These are phyloP conservation scores for Distichodus sexfasciatus DNA, from an alignment of 2,797 vertebrate genomes.

Conservation along the genomic window DNA sequence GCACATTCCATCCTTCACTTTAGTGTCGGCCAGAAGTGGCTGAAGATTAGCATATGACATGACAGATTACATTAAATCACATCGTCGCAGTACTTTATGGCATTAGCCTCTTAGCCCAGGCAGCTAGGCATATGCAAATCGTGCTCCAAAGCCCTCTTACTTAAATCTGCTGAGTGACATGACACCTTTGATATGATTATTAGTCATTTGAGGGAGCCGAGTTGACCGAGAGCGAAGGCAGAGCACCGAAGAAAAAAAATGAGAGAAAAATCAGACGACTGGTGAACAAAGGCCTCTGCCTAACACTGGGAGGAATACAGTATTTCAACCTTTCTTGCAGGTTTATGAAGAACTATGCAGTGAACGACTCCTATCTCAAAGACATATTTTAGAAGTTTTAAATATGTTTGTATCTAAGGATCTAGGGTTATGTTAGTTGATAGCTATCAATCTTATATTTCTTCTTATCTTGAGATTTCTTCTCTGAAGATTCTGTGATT, in stretches of 20 bases:
- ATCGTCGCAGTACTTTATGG: constrained; percentile 92
- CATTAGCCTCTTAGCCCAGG: constrained; percentile 98
- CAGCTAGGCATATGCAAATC: constrained; percentile 95
- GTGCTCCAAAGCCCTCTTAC: constrained; percentile 93
- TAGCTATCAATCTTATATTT: too few species aligned
- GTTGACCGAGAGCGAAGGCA: constrained; percentile 88
- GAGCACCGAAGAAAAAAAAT: constrained; percentile 86
- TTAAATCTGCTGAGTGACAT: constrained; percentile 98
- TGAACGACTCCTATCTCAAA: too few species aligned
- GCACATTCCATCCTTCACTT: too few species aligned
- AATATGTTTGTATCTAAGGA: too few species aligned
- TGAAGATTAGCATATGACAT: constrained; percentile 99
- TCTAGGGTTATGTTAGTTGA: too few species aligned
- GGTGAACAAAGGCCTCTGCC: constrained; percentile 82
- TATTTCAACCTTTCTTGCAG: too few species aligned
- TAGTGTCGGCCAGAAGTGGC: constrained; percentile 88
- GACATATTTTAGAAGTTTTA: too few species aligned
- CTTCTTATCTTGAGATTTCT: too few species aligned
- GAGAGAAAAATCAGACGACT: constrained; percentile 83
- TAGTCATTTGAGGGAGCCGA: constrained; percentile 96
- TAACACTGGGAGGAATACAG: neutral
- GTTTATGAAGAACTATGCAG: too few species aligned
- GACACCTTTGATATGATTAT: constrained; percentile 99
- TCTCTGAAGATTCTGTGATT: too few species aligned
- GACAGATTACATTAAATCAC: constrained; percentile 99